These are phyloP conservation scores for Thalpophila matura DNA, from an alignment of 2,888 invertebrate genomes.

Conservation along the genomic window DNA sequence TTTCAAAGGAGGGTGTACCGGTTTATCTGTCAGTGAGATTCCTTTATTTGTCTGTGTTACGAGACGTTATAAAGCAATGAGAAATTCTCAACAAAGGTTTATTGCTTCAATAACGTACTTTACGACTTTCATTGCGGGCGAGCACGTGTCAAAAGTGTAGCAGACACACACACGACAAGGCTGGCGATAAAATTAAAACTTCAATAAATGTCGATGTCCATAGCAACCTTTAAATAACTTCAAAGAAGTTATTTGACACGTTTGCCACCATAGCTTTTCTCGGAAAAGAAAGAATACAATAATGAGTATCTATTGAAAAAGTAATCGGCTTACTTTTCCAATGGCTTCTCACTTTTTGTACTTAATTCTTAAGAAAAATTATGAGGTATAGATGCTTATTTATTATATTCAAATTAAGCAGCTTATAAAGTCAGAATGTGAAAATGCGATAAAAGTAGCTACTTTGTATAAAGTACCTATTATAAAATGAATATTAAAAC, in stretches of 20 bases:
- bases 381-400: conserved; percentile 47
- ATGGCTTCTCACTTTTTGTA: conserved; percentile 48
- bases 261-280: conserved; percentile 25
- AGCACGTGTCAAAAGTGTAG: conserved; percentile 81
- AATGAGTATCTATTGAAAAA: conserved; percentile 52
- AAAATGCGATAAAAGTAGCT: conserved; percentile 5
- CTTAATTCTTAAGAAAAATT: conserved; percentile 40
- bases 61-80: conserved; percentile 78
- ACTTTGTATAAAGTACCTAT: neutral
- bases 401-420: conserved; percentile 55
- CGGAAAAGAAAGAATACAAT: conserved; percentile 31
- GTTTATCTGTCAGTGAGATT: conserved; percentile 67
- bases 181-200: conserved; percentile 68
- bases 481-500: conserved; percentile 5
- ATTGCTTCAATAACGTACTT: conserved; percentile 84
- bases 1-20: conserved; percentile 63
- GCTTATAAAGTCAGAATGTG: conserved; percentile 35
- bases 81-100: conserved; percentile 86
- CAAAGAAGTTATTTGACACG: conserved; percentile 37
- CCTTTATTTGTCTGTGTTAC: conserved; percentile 74
- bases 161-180: conserved; percentile 55
- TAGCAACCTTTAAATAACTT: conserved; percentile 38
- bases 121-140: conserved; percentile 81
- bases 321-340: conserved; percentile 67
- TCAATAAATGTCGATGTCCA: conserved; percentile 37